Evolutionary conservation across 1,140 invertebrate genomes (phyloP), one percentile per base, ranked within the genome.

Genomic region (Lordiphosa stackelbergi): DNA sequence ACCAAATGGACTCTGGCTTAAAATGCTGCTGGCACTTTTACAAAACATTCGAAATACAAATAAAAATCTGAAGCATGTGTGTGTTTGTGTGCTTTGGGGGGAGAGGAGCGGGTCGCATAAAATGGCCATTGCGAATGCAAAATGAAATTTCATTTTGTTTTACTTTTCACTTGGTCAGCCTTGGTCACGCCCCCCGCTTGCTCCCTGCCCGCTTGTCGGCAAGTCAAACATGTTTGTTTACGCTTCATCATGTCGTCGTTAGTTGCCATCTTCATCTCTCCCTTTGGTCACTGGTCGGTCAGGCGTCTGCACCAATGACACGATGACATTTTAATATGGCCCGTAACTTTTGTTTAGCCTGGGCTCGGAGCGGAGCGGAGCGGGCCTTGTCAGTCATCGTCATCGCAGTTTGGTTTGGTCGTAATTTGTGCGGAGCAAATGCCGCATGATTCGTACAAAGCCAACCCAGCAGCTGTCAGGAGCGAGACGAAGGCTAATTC

Each of bases 131-230:
- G 63, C 69, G 61, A 77, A 83, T 83, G 77, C 77, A 83, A 84
- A 83, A 70, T 73, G 77, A 83, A 83, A 84, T 83, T 81, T 77
- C 78, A 83, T 77, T 83, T 84, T 81, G 77, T 83, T 81, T 81
- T 83, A 81, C 60, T 81, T 81, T 72, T 68, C 51, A 58, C 48
- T 61, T 55, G 64, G 52, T 55, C 41, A 51, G 9, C 31, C 52
- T 34, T 8, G 24, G 12, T 4, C 52, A 35, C 16, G 3, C 8
- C 31, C 8, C 24, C 11, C 28, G 36, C 16, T 19, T 4, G 19
- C 2, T 2, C 19, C 19, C 19, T 45, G 28, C 43, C 40, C 46
- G 63, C 61, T 60, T 70, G 77, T 83, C 77, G 59, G 54, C 73
- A 41, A 84, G 65, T 66, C 69, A 69, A 69, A 77, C 78, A 83